A percentile compares a stretch with the other conserved stretches of the same genome.
These are phyloP conservation scores for Mus pahari DNA, from an alignment of 2,113 vertebrate species.

Conservation along the genomic window DNA sequence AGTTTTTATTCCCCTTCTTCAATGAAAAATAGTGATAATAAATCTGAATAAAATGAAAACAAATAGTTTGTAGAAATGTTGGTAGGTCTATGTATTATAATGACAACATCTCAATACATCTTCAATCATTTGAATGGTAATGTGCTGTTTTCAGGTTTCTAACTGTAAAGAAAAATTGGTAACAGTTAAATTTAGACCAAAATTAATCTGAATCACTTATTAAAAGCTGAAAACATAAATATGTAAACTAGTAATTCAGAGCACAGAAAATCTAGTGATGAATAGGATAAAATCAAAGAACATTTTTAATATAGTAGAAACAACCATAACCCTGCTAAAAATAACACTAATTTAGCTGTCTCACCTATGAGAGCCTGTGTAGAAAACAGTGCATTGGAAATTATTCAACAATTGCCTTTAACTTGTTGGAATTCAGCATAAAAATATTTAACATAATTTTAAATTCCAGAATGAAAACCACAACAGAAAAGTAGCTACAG, in stretches of 20 bases:
- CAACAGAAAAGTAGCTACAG: not conserved
- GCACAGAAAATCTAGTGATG: not conserved
- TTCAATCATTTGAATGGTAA: slow-evolving; percentile 33
- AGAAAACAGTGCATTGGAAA: slow-evolving; percentile 43
- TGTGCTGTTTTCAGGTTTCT: slow-evolving; percentile 41
- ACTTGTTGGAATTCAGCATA: slow-evolving; percentile 7
- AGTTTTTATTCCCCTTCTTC: not conserved
- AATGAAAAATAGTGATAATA: slow-evolving; percentile 40
- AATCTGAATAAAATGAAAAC: slow-evolving; percentile 5
- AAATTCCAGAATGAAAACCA: slow-evolving; percentile 33
- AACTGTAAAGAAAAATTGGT: not conserved
- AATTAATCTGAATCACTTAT: not conserved
- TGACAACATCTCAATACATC: slow-evolving; percentile 16
- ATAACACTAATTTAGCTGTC: not conserved
- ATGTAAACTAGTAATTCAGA: slow-evolving; percentile 9
- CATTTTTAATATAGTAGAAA: not conserved
- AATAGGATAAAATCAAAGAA: slow-evolving; percentile 31
- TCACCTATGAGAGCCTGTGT: not conserved
- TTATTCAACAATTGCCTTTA: not conserved
- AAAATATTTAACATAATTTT: not conserved
- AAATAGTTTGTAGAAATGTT: slow-evolving; percentile 13
- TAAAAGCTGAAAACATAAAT: slow-evolving; percentile 42
- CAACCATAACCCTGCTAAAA: not conserved
- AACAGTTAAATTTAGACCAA: slow-evolving; percentile 23
- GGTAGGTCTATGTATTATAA: not conserved